phyloP scores from a whole-genome alignment of 1,140 invertebrate species.

The Drosophila saltans region DNA sequence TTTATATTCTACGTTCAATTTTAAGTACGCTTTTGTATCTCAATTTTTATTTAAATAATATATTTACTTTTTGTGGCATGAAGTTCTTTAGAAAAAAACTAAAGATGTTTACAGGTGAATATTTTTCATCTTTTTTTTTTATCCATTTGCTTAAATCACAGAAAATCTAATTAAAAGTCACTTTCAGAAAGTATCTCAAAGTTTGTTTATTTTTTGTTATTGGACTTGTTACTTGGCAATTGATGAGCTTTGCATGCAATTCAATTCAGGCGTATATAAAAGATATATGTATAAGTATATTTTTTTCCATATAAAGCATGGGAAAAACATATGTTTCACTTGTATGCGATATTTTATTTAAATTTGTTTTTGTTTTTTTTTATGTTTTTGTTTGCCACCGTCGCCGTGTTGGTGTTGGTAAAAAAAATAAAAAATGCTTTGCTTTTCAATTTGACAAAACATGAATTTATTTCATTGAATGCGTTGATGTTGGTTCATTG shows the following conservation, averaged over 20 bases:
- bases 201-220: neutral
- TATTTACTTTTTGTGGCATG: no score
- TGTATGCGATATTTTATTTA: constrained; percentile 30
- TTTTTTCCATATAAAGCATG: constrained; percentile 7
- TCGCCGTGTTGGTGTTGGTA: constrained; percentile 19
- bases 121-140: constrained; percentile 1
- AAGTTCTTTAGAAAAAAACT: neutral
- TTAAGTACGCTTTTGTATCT: no score
- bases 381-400: neutral
- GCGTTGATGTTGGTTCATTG: constrained; percentile 43
- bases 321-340: constrained; percentile 22
- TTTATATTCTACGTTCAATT: no score
- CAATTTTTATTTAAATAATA: no score
- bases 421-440: constrained; percentile 46
- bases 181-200: constrained; percentile 9
- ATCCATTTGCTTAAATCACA: constrained; percentile 6
- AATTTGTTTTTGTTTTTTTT: neutral
- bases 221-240: constrained; percentile 28
- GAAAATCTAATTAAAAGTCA: constrained; percentile 21
- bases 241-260: constrained; percentile 20
- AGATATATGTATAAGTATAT: constrained; percentile 11
- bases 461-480: constrained; percentile 61
- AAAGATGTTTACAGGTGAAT: neutral
- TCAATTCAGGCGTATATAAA: constrained; percentile 9
- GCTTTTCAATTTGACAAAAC: constrained; percentile 61